Base-by-base conservation (phyloP, 2,113 vertebrate species). In the Amazona vittata region DNA sequence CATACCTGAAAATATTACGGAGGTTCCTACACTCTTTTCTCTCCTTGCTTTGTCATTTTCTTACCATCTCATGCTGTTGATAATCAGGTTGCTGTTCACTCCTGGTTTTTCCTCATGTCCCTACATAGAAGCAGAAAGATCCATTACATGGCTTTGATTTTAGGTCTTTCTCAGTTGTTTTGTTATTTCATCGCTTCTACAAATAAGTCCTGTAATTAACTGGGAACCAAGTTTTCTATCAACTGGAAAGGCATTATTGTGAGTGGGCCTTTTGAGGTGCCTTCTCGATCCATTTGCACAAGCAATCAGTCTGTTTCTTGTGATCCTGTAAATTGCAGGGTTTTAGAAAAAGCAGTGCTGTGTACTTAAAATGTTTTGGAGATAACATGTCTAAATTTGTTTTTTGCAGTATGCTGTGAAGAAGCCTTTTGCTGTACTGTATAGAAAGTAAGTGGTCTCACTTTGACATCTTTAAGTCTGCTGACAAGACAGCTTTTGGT, bases 381-480 rank as follows among this genome's bases (percentile, higher is more conserved):
- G 29, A 5, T 80, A 69, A 86, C 0, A 0, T 8, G 12, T 78
- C 86, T 47, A 59, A 64, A 37, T 96, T 94, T 68, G 63, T 89
- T 19, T 97, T 96, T 98, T 98, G 92, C 97, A 99, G 99, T 99
- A 99, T 97, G 98, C 99, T 31, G 90, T 99, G 97, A 99, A 99
- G 98, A 99, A 99, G 78, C 99, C 99, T 10, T 99, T 98, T 87
- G 99, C 99, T 25, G 97, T 99, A 20, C 94, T 99, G 7, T 99
- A 99, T 98, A 99, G 99, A 96, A 99, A 98, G 99, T 99, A 98
- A 99, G 99, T 57, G 44, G 19, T 98, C 25, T 60, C 13, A 4
- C 43, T 97, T 93, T 94, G 65, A 24, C 10, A 6, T 20, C 37
- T 69, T 65, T 35, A 17, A 37, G 10, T 83, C 33, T 90, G 71